Evolutionary conservation across 1,140 invertebrate genomes (phyloP), one percentile per base, ranked within the genome.

Genomic region (Drosophila seguyi): DNA sequence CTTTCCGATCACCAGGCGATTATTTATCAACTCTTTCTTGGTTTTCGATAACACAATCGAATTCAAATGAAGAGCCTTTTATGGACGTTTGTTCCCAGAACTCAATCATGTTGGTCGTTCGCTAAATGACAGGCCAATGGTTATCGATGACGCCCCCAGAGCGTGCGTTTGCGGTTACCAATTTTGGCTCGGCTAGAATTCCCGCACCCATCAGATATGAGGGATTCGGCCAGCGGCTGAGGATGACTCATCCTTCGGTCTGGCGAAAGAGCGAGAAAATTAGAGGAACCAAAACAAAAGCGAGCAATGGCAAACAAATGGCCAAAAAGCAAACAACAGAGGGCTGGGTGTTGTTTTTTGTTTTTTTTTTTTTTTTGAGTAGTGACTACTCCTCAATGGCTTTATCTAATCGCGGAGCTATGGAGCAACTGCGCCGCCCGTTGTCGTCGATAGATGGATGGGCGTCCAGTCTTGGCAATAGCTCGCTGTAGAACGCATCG

Each of bases 261-360:
- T 22, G 27, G 6, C 22, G 6, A 36, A 14, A 47, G 18, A 41
- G 65, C 25, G 18, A 10, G 36, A 13, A 60, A 29, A 41, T 59
- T 25, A 36, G 57, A 48, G 48, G 38, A 77, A 77, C 39, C 65
- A 63, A 55, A 72, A 78, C 60, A 79, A 79, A 79, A 78, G 42
- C 68, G 34, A 41, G 48, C 66, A 71, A 72, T 58, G 39, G 41
- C 66, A 71, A 72, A 71, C 68, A 72, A 72, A 50, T 72, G 69
- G 66, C 67, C 68, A 73, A 79, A 77, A 59, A 79, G 38, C 58
- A 78, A 79, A 79, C 36, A 79, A 78, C 29, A 78, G 44, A n/a
- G 65, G 50, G 50, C n/a, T 34, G 11, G 29, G 16, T 42, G 61
- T 22, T 25, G 4, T 16, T 11, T 11, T 27, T n/a, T n/a, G n/a